A percentile compares a stretch with the other conserved stretches of the same genome.
phyloP scores from a whole-genome alignment of 2,113 vertebrate species.

The Amazona guildingii region DNA sequence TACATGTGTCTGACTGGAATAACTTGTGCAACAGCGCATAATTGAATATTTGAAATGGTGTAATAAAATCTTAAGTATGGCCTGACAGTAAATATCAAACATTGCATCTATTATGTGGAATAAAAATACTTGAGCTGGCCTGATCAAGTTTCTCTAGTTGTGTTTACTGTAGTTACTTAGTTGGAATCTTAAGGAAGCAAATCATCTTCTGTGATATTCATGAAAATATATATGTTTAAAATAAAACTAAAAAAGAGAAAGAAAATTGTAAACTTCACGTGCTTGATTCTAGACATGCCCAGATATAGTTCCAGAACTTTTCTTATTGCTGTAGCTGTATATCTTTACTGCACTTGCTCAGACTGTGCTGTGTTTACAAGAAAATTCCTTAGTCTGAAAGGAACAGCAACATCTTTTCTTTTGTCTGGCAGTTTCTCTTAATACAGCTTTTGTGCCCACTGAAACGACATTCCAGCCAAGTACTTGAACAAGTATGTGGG shows the following conservation, averaged over 20 bases:
- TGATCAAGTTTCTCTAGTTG: not conserved
- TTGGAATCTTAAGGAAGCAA: not conserved
- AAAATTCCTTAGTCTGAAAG: not conserved
- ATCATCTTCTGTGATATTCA: not conserved
- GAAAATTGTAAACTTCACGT: not conserved
- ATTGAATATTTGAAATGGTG: not conserved
- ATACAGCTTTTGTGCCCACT: not conserved
- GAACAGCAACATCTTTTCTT: not conserved
- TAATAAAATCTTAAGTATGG: not conserved
- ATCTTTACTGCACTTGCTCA: not conserved
- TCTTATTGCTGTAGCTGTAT: not conserved
- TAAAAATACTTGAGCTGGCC: not conserved
- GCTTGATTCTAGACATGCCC: not conserved
- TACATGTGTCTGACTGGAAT: not conserved
- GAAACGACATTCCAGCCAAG: not conserved
- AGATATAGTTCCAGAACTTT: not conserved
- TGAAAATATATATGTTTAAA: not conserved
- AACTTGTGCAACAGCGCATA: not conserved
- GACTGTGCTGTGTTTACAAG: not conserved
- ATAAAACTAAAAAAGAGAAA: not conserved
- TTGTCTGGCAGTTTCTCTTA: not conserved
- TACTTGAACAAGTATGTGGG: accelerated
- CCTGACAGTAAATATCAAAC: not conserved
- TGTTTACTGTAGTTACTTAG: not conserved
- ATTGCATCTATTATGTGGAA: not conserved